phyloP scores from a whole-genome alignment of 2,888 invertebrate species.

The Oscheius sp. region DNA sequence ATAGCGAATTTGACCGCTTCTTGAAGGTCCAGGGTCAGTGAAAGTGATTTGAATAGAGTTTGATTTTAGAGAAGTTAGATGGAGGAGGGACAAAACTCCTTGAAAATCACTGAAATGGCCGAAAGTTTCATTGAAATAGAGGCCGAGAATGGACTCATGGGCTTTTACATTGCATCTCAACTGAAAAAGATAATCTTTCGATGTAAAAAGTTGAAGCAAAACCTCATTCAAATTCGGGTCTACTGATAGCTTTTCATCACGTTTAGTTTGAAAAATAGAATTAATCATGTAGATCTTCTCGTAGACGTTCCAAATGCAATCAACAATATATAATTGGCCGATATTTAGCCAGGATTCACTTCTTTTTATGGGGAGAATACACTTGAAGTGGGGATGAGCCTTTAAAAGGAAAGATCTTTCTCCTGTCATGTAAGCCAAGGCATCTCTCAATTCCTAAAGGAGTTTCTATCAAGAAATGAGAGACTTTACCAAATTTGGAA shows the following conservation, averaged over 20 bases:
- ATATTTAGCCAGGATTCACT: neutral
- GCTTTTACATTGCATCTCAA: neutral
- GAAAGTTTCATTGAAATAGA: neutral
- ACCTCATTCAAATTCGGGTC: neutral
- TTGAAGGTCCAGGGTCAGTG: neutral
- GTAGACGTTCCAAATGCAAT: conserved; percentile 4
- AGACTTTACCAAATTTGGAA: neutral
- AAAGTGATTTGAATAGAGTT: conserved; percentile 3
- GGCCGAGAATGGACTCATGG: neutral
- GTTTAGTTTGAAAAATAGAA: neutral
- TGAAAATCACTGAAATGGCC: neutral
- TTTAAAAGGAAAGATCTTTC: neutral
- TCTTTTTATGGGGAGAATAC: neutral
- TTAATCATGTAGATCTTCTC: neutral
- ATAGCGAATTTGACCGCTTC: neutral
- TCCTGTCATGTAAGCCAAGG: conserved; percentile 4
- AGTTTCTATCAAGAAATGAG: neutral
- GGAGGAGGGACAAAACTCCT: conserved; percentile 1
- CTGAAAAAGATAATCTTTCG: neutral
- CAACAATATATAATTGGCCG: neutral
- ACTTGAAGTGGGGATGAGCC: neutral
- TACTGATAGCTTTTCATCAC: neutral
- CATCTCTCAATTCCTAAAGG: conserved; percentile 3
- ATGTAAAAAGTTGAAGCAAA: no score
- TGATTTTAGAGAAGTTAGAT: neutral